These are phyloP conservation scores for Scolopax rusticola DNA, from an alignment of 2,797 vertebrate genomes.

Conservation along the genomic window DNA sequence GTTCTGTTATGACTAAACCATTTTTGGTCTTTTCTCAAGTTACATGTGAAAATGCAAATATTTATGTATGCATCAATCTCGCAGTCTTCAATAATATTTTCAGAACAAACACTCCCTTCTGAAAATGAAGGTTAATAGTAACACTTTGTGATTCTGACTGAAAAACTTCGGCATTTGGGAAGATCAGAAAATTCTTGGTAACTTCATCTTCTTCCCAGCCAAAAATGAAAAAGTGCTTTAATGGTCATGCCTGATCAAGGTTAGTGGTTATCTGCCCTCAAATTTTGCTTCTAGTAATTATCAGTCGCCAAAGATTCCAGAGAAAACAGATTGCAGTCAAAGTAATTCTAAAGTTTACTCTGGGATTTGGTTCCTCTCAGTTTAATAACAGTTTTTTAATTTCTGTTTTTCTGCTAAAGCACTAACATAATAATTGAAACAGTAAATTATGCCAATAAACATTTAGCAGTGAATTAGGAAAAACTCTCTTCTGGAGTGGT, in stretches of 20 bases:
- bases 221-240: background rate
- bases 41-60: background rate
- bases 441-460: background rate
- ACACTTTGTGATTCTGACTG: background rate
- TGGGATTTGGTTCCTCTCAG: background rate
- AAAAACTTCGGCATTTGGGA: background rate
- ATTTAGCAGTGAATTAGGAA: background rate
- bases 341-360: background rate
- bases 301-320: background rate
- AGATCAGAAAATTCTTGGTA: background rate
- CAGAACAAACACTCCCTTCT: background rate
- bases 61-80: background rate
- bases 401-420: background rate
- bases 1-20: background rate
- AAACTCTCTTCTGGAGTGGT: background rate
- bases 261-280: background rate
- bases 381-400: background rate
- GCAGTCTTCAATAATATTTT: background rate
- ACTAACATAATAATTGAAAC: background rate
- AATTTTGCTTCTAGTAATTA: background rate
- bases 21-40: constrained; percentile 23
- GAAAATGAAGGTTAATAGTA: background rate
- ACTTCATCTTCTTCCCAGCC: background rate
- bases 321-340: background rate
- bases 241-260: background rate